Conservation (phyloP, 64 coral and sea anemone genomes). For the Dendronephthya gigantea region DNA sequence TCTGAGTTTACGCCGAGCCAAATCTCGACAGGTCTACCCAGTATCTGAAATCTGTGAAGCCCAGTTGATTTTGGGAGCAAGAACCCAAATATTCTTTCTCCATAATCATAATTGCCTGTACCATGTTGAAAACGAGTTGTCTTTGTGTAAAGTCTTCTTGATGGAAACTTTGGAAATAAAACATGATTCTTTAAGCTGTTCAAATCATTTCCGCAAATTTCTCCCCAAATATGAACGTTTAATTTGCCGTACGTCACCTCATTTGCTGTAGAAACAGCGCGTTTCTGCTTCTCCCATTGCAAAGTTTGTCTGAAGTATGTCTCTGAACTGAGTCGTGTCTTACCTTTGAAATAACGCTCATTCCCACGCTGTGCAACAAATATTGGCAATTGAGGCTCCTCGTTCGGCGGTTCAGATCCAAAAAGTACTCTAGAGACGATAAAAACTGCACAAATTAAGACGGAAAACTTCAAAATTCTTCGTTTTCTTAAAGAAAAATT, state of each 20-base stretch:
- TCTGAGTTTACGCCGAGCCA: not conserved
- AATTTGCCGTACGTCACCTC: not conserved
- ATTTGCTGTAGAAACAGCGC: not conserved
- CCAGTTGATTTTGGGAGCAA: slow-evolving; percentile 10
- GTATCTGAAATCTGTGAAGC: not conserved
- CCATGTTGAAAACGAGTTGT: not conserved
- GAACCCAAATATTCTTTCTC: slow-evolving; percentile 17
- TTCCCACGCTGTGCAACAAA: not conserved
- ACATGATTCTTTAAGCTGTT: slow-evolving; percentile 31
- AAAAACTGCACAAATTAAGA: not conserved
- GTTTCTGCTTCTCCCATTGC: not conserved
- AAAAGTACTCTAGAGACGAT: not conserved
- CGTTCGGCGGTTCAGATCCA: not conserved
- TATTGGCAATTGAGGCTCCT: not conserved
- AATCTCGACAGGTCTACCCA: not conserved
- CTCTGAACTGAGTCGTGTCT: not conserved
- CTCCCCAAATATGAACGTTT: slow-evolving; percentile 39
- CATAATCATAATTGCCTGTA: not conserved
- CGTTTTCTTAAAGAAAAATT: not conserved
- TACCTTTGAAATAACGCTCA: not conserved
- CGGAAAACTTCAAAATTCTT: not conserved
- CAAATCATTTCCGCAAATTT: slow-evolving; percentile 15
- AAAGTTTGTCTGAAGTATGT: not conserved
- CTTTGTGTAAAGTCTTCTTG: not conserved
- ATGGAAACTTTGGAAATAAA: slow-evolving; percentile 30